Evolutionary conservation across 2,113 vertebrate genomes (phyloP), one percentile per base, ranked within the genome.

Genomic region (Chaenogobius annularis): DNA sequence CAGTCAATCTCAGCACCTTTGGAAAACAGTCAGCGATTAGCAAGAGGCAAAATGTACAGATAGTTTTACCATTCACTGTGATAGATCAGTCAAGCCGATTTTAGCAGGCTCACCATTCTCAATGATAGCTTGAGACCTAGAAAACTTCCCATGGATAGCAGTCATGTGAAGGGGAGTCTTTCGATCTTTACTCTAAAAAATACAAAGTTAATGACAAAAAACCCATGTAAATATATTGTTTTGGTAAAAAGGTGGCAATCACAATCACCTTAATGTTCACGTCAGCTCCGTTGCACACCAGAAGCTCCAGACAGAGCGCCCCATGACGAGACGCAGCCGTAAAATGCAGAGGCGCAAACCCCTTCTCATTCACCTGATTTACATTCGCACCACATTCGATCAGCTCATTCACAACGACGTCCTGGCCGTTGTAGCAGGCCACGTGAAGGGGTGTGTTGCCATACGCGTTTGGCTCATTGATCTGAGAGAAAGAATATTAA

Each of bases 101-200:
- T 2, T 10, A 14, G 37, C 3, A 55, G 68, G 40, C 92, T 95
- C 92, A 99, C 98, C 98, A 80, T 95, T 98, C 79, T 98, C 95
- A 91, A 99, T 99, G 90, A 99, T 96, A 68, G 95, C 97, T 92
- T 99, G 98, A 79, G 98, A 98, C 93, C 97, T 95, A 79, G 97
- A 98, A 93, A 99, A 99, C 91, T 97, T 94, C 81, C 98, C 98
- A 44, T 99, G 98, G 83, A 99, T 97, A 0, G 98, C 97, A 7
- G 98, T 98, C 97, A 99, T 99, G 84, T 99, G 98, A 73, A 99
- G 93, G 54, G 98, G 97, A 62, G 97, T 99, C 90, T 99, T 99
- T 11, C 97, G 97, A 87, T 99, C 98, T 94, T 97, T 99, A 93
- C 98, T 98, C 98, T 99, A 48, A 74, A 11, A 40, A 8, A 37